Evolutionary conservation across 2,113 vertebrate species (phyloP), one percentile per base, ranked within the genome.

Genomic region (Epinephelus cyanopodus): DNA sequence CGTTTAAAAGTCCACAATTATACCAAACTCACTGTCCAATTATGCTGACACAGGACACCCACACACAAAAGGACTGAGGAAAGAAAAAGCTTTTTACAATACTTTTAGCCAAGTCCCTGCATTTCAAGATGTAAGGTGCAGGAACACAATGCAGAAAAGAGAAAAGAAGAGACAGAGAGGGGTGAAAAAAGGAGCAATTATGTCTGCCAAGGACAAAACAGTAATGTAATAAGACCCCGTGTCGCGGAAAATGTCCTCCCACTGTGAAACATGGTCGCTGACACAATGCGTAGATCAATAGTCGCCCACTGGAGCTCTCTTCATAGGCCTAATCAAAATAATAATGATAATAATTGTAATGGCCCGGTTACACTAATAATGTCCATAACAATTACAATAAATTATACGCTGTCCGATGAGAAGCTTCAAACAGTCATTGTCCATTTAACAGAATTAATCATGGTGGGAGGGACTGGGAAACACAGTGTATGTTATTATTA

Each of bases 1-100:
- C 66, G 64, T 83, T 80, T 69, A 83, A 83, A 93, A 86, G 74
- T 84, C 82, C 37, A 71, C 84, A 89, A 91, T 91, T 89, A 90
- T 56, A 69, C 74, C 63, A 73, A 81, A 75, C 77, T 66, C 66
- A 79, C 75, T 61, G 77, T 83, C 85, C 89, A 90, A 91, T 92
- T 89, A 84, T 61, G 66, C 84, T 61, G 66, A 75, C 21, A 29
- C 58, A 45, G 74, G 64, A 67, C 68, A 58, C 21, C 9, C 60
- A 56, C 39, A 48, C 54, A 50, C 54, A 73, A 64, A 48, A 21
- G 21, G 27, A 33, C 21, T 10, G 14, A 25, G 75, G 8, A 70
- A 23, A 60, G 13, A 73, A 29, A 73, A 42, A 54, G 45, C 37
- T 27, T 58, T 52, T 33, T 37, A 21, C 42, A 57, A 50, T 65